phyloP scores from a whole-genome alignment of 2,888 invertebrate species.

The Actias luna region DNA sequence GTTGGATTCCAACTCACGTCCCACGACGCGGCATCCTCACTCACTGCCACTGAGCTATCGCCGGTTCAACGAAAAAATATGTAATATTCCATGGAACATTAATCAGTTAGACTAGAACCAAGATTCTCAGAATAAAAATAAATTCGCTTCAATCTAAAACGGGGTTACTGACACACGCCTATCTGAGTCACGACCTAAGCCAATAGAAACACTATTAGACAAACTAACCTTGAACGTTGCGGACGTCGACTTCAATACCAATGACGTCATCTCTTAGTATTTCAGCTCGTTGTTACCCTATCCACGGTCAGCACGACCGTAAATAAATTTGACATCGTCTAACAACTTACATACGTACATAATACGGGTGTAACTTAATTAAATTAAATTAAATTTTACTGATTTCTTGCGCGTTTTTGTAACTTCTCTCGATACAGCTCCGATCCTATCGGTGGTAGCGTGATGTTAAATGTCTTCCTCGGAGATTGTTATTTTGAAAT shows the following conservation, averaged over 20 bases:
- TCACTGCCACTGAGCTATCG: too few species aligned
- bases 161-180: not conserved
- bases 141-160: not conserved
- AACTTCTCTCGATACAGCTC: too few species aligned
- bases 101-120: not conserved
- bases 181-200: conserved; percentile 26
- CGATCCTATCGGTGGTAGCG: too few species aligned
- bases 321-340: not conserved
- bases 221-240: conserved; percentile 25
- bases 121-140: not conserved
- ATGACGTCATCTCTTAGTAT: conserved; percentile 9
- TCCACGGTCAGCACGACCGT: not conserved
- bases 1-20: too few species aligned
- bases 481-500: too few species aligned
- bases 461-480: too few species aligned
- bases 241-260: conserved; percentile 22
- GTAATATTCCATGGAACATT: too few species aligned
- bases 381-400: too few species aligned
- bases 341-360: not conserved
- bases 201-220: conserved; percentile 25
- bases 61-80: too few species aligned
- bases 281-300: conserved; percentile 3
- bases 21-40: too few species aligned
- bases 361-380: not conserved
- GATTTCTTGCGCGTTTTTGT: too few species aligned